Base-by-base conservation (phyloP, 2,113 vertebrate genomes). In the Myrmecophaga tridactyla region DNA sequence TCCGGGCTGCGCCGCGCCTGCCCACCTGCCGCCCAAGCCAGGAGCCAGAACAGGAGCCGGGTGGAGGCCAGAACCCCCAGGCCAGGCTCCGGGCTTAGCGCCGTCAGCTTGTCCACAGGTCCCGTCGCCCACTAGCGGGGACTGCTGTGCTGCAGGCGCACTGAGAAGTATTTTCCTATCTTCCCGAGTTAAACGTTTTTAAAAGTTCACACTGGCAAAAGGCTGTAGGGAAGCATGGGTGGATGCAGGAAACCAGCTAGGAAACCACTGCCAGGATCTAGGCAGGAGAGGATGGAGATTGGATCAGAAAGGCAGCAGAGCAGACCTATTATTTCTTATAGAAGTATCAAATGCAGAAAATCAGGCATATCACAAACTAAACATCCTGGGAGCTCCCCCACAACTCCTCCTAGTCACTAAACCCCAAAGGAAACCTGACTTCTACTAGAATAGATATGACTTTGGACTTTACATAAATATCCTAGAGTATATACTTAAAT, bases 221-320 rank as follows among this genome's bases (percentile, higher is more conserved):
- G 4, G 7, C 11, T n/a, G 34, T 10, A 84, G 1, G 12, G 27
- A 4, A 39, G 7, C 4, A 14, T 3, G 8, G 39, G 12, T 36
- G 23, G 18, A 21, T 46, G 36, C n/a, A 18, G 2, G 12, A 5
- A 41, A 4, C 27, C 36, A 65, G 17, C 6, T 6, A 36, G 27
- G 53, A 48, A 5, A n/a, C 6, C 10, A 13, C 20, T 13, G 10
- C 2, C 11, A 46, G 12, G 2, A 82, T 29, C n/a, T 10, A 9
- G 43, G 60, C 21, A 60, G 73, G 21, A 31, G 53, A 70, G 13
- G 10, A 58, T 20, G 6, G 1, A 15, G 1, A 58, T 36, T 81
- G 20, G 4, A 83, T 12, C 34, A 86, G 67, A 31, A 12, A 8
- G 10, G 34, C 34, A 36, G n/a, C 23, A 34, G 9, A 39, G 11